Conservation (phyloP, 2,797 vertebrate genomes). For the Myotis myotis region DNA sequence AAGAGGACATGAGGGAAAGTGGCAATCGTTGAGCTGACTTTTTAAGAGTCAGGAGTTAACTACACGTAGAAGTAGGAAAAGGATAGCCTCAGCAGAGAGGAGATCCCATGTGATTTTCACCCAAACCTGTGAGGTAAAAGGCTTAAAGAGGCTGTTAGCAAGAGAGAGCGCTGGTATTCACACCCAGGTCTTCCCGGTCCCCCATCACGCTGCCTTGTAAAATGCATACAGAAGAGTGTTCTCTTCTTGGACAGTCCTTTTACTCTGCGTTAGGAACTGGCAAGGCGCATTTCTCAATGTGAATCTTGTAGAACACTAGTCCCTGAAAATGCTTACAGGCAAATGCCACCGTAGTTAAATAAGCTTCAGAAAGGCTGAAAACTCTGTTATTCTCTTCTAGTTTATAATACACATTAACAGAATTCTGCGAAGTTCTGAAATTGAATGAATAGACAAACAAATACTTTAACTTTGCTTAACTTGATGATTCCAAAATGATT, state of each 20-base stretch:
- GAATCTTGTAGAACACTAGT: not conserved
- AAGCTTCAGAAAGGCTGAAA: not conserved
- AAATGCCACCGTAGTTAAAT: not conserved
- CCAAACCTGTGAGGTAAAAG: not conserved
- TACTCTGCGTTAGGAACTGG: not conserved
- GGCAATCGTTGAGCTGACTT: not conserved
- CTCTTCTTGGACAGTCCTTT: not conserved
- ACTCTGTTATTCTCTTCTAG: not conserved
- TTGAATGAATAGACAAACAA: not conserved
- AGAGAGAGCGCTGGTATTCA: not conserved
- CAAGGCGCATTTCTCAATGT: not conserved
- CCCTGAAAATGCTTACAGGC: not conserved
- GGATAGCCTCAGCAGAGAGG: not conserved
- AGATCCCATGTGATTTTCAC: not conserved
- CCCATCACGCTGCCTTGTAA: not conserved
- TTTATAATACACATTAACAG: not conserved
- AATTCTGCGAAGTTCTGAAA: not conserved
- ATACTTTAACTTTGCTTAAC: not conserved
- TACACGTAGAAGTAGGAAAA: not conserved
- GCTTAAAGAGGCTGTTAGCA: not conserved
- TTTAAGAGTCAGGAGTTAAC: not conserved
- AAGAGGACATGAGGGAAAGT: not conserved
- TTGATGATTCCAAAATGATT: not conserved
- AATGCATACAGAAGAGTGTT: not conserved
- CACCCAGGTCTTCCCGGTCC: not conserved